These are phyloP conservation scores for Nycticebus coucang DNA, from an alignment of 2,113 vertebrate genomes.

Conservation along the genomic window DNA sequence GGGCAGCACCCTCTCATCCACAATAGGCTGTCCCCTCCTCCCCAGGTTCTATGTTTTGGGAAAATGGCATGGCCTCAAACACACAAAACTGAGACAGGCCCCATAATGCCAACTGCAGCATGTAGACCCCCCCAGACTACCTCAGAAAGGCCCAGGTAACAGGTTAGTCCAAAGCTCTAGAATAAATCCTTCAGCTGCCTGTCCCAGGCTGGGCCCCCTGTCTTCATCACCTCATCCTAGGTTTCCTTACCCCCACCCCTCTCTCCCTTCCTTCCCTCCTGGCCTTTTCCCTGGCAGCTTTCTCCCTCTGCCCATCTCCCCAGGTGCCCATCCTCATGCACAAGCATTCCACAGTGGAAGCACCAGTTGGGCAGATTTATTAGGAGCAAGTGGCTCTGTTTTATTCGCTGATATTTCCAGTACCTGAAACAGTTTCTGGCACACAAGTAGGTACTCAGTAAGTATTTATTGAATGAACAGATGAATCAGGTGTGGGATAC, in stretches of 20 bases:
- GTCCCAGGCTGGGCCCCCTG: not conserved
- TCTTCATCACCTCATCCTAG: not conserved
- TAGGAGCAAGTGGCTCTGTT: not conserved
- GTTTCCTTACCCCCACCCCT: not conserved
- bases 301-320: not conserved
- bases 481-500: not conserved
- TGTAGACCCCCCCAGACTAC: not conserved
- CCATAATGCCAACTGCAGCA: not conserved
- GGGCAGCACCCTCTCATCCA: slow-evolving; percentile 64
- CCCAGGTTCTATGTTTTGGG: not conserved
- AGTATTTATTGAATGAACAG: not conserved
- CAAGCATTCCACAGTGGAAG: not conserved
- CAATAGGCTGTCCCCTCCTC: not conserved
- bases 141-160: not conserved
- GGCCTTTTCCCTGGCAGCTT: not conserved
- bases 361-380: not conserved
- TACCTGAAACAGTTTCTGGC: slow-evolving; percentile 19
- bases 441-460: not conserved
- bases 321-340: not conserved
- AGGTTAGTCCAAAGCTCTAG: not conserved
- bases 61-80: not conserved
- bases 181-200: slow-evolving; percentile 1
- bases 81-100: not conserved
- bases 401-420: not conserved
- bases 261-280: not conserved